Percentiles rank a stretch among this genome's conserved stretches.
phyloP scores from a whole-genome alignment of 1,140 invertebrate genomes.

The Bemisia tabaci region DNA sequence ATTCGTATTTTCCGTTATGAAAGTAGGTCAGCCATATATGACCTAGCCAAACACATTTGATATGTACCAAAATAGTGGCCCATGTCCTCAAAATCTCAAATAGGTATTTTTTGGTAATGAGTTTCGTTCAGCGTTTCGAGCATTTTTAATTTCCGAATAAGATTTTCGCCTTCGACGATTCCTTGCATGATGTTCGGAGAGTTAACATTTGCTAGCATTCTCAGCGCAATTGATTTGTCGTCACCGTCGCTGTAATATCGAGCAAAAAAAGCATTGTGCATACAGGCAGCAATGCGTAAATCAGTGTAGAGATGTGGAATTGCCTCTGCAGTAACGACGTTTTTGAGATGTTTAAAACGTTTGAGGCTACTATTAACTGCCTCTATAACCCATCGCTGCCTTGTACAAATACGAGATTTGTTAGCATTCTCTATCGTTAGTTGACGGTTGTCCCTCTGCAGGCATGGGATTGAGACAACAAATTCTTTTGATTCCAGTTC shows the following conservation, averaged over 20 bases:
- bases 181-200: background rate
- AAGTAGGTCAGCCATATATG: background rate
- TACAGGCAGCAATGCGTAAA: background rate
- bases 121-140: background rate
- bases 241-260: background rate
- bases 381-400: background rate
- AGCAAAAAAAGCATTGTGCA: background rate
- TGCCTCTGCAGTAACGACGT: background rate
- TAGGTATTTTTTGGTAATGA: background rate
- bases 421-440: background rate
- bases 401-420: background rate
- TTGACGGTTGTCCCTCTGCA: background rate
- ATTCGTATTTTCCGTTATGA: background rate
- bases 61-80: background rate
- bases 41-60: background rate
- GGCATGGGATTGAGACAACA: background rate
- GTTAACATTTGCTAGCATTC: background rate
- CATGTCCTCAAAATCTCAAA: background rate
- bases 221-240: background rate
- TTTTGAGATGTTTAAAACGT: background rate
- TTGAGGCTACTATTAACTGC: background rate
- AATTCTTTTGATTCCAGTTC: background rate
- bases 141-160: background rate
- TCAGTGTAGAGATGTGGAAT: background rate
- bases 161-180: background rate